Base-by-base conservation (phyloP, 2,888 invertebrate genomes). In the Metallyticus violacea region DNA sequence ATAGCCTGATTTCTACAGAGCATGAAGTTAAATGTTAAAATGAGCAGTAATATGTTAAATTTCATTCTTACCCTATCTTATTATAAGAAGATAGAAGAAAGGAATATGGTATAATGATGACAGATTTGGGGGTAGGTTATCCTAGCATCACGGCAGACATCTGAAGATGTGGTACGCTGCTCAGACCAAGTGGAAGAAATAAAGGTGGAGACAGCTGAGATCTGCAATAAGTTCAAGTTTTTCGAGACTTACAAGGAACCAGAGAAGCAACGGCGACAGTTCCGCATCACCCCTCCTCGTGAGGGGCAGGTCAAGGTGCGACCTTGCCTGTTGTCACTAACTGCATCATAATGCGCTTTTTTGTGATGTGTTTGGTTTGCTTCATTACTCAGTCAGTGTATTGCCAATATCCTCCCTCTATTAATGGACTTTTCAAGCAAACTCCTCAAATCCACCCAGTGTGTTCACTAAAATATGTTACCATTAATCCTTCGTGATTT, bases 251-350 rank as follows among this genome's bases (percentile, higher is more conserved):
- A 96, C 93, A 94, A 94, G 90, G 96, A 96, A 84, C 95, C 95
- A 89, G 94, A 94, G 89, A 93, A 93, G 90, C 92, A 93, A 89
- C 94, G 95, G 90, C 96, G 95, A 91, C 93, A 95, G 91, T 97
- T 97, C 93, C 94, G 97, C 89, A 97, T 97, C 92, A 97, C 97
- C 77, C 97, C 98, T 88, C 97, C 98, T 1, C 93, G 97, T 89
- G 97, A 97, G 90, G 95, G 95, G 88, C 94, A 95, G 92, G 93
- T 93, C 88, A 95, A 95, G 94, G 94, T 94, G 90, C 29, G 83
- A 77, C 22, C 26, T 62, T 62, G 40, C 40, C 40, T 62, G 40
- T 22, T 62, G 40, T 62, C 40, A 62, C 40, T 62, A 62, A 62
- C 40, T 62, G 40, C 40, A 62, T 62, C 40, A 62, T 40, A 62